Base-by-base conservation (phyloP, 1,140 invertebrate species). In the Nymphalis io region DNA sequence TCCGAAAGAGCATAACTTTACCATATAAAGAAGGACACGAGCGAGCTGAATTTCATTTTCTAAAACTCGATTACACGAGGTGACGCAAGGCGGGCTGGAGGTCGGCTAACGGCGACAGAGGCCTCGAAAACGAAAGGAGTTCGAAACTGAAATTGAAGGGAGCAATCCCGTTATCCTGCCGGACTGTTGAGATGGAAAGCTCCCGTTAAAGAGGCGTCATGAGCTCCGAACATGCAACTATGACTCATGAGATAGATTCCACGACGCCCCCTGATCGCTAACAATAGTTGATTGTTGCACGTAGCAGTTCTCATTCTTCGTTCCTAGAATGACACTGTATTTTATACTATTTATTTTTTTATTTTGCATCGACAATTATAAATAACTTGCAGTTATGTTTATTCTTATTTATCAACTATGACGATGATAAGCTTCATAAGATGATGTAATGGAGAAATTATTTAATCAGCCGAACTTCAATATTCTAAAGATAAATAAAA, bases 1-100 rank as follows among this genome's bases (percentile, higher is more conserved):
- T 69, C 80, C 80, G 75, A 82, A 79, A 82, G 78, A 80, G 70
- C 79, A 85, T 82, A 86, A 82, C 73, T 68, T 75, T 59, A 63
- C 82, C 82, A 85, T 83, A 88, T 88, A 87, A 83, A 87, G 86
- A 84, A 83, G 82, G 82, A 82, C 83, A 84, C 82, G 84, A 81
- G 75, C 81, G 80, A 72, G 75, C 84, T 85, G 83, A 88, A 85
- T 90, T 90, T 90, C 88, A 90, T 88, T 90, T 90, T 90, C 88
- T 90, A 89, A 90, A 90, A 87, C 85, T 79, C 87, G 88, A 88
- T 90, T 85, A 88, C 83, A 79, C 73, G 76, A 83, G 81, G 83
- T 86, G 87, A 88, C 84, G 84, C 84, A 84, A 83, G 73, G 73
- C 76, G 70, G 68, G 63, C 73, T 68, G 75, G 83, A 85, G 88